Evolutionary conservation across 2,888 invertebrate species (phyloP).

Genomic region (Diarsia dahlii): DNA sequence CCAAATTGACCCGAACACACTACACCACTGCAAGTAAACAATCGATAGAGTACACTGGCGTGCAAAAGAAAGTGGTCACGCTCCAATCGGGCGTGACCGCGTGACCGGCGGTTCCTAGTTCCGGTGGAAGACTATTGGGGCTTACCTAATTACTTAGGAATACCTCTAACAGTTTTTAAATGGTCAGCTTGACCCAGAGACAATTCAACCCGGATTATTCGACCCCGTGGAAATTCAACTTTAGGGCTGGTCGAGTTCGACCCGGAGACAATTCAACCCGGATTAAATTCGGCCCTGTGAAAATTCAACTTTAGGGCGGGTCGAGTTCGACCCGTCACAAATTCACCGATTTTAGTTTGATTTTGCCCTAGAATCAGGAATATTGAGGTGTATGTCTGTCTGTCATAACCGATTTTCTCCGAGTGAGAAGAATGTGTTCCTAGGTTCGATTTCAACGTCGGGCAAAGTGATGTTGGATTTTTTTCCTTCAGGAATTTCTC

Average conservation of each 20-base stretch:
- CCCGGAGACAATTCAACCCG: background rate
- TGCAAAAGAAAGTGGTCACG: constrained; percentile 56
- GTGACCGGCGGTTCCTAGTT: constrained; percentile 47
- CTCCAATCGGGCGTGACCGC: constrained; percentile 47
- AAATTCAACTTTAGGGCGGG: background rate
- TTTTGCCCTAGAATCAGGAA: background rate
- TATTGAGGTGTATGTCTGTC: background rate
- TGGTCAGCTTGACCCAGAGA: background rate
- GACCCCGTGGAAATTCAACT: background rate
- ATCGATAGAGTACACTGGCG: constrained; percentile 17
- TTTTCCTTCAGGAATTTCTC: too few relatives aligned
- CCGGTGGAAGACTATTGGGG: constrained; percentile 42
- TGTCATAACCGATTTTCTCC: background rate
- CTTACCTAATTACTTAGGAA: constrained; percentile 18
- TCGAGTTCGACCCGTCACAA: background rate
- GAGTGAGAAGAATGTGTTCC: background rate
- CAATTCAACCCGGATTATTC: too few relatives aligned
- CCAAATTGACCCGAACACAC: background rate
- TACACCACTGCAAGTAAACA: constrained; percentile 7
- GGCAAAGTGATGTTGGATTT: too few relatives aligned
- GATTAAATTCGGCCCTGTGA: background rate
- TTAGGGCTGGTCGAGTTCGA: background rate
- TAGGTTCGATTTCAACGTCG: too few relatives aligned
- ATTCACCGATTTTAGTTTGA: background rate
- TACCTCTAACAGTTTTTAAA: background rate